These are phyloP conservation scores for Phoeniculus purpureus DNA, from an alignment of 2,797 vertebrate genomes.

Conservation along the genomic window DNA sequence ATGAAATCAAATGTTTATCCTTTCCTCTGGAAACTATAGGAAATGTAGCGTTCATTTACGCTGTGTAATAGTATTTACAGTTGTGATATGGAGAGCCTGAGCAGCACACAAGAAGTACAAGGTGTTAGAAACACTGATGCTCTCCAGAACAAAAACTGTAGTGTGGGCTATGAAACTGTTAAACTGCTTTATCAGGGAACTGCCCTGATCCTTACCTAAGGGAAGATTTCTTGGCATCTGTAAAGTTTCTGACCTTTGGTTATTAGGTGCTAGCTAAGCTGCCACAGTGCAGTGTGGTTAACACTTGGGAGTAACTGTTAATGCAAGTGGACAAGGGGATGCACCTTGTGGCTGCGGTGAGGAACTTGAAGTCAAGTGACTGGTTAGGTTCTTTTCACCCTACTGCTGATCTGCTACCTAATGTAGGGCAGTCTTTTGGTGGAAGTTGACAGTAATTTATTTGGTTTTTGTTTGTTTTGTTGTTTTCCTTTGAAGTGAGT, in stretches of 20 bases:
- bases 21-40: conserved; percentile 68
- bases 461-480: too few relatives aligned
- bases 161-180: background rate
- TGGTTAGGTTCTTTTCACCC: background rate
- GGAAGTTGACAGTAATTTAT: background rate
- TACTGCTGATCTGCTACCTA: background rate
- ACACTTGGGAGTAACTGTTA: background rate
- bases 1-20: conserved; percentile 62
- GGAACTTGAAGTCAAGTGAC: conserved; percentile 36
- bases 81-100: background rate
- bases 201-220: background rate
- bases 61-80: conserved; percentile 15
- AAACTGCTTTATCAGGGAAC: background rate
- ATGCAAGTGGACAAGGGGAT: background rate
- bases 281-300: background rate
- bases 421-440: background rate
- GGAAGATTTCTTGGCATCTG: background rate
- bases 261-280: background rate
- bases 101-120: accelerated
- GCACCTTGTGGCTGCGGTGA: background rate
- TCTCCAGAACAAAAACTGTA: accelerated
- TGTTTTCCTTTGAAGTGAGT: background rate
- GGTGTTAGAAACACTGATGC: background rate
- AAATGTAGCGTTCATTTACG: background rate
- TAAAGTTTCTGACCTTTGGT: background rate